Base-by-base conservation (phyloP, 2,888 invertebrate species). In the Camponotus fellah region DNA sequence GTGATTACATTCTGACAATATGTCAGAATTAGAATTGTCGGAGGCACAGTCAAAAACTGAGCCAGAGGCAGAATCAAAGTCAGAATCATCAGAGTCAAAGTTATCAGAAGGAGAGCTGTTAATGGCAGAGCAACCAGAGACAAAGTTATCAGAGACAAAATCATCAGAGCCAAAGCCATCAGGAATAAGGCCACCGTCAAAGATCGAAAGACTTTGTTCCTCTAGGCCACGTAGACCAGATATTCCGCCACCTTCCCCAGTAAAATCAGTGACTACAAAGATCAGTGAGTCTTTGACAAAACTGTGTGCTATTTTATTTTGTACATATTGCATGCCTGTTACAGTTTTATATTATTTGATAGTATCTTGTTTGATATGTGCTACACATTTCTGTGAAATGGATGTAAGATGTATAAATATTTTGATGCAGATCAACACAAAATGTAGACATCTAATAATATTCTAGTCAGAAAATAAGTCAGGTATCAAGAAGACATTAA, bases 141-240 rank as follows among this genome's bases (percentile, higher is more conserved):
- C 95, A 34, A 96, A 96, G 92, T 96, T 96, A 84, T 96, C 97
- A 26, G 96, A 96, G 82, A 94, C 97, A 87, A 96, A 96, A 91
- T 96, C 95, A 72, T 97, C 97, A 53, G 94, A 94, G 85, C 95
- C 95, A 34, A 96, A 96, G 92, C 96, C 96, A 84, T 96, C 97
- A 26, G 96, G 96, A 82, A 94, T 97, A 87, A 96, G 96, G 91
- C 96, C 95, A 74, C 97, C 97, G 6, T 95, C 96, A 65, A 97
- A 97, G 95, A 97, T 97, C 92, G 97, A 97, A 83, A 95, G 97
- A 88, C 95, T 96, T 58, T 97, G 97, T 92, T 96, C 96, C 89
- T 96, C 96, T 81, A 95, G 96, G 85, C 95, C 96, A 85, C 97
- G 97, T 10, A 97, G 97, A 94, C 97, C 97, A 86, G 96, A 96